A percentile compares a stretch with the other conserved stretches of the same genome.
Conservation (phyloP, 1,140 invertebrate species). For the Acyrthosiphon pisum region DNA sequence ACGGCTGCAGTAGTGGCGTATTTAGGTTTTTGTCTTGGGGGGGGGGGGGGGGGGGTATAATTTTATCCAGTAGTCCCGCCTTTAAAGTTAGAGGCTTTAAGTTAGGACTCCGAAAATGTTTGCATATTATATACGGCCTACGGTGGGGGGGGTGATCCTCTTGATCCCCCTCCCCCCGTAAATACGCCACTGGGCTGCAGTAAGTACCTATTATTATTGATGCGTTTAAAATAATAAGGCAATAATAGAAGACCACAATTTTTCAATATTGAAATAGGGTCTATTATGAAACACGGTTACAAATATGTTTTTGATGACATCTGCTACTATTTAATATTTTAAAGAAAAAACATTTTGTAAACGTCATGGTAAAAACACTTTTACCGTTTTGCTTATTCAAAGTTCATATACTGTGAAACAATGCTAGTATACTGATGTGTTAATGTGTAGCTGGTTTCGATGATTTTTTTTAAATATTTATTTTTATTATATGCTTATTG, state of each 20-base stretch:
- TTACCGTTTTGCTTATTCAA: not conserved
- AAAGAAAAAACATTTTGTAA: not conserved
- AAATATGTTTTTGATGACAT: not conserved
- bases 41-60: no score
- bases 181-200: no score
- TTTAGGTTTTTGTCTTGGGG: no score
- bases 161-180: no score
- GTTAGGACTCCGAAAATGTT: no score
- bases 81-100: no score
- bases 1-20: no score
- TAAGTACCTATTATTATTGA: no score
- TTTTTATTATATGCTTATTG: slow-evolving; percentile 2
- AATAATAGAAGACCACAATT: not conserved
- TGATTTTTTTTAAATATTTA: not conserved
- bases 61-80: no score
- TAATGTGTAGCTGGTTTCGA: no score
- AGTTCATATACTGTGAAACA: not conserved
- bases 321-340: slow-evolving; percentile 12
- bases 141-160: no score
- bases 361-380: not conserved
- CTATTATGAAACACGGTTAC: not conserved
- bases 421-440: not conserved
- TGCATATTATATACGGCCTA: no score
- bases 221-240: not conserved
- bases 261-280: not conserved